phyloP scores from a whole-genome alignment of 2,888 invertebrate genomes.

The Drosophila koepferae region DNA sequence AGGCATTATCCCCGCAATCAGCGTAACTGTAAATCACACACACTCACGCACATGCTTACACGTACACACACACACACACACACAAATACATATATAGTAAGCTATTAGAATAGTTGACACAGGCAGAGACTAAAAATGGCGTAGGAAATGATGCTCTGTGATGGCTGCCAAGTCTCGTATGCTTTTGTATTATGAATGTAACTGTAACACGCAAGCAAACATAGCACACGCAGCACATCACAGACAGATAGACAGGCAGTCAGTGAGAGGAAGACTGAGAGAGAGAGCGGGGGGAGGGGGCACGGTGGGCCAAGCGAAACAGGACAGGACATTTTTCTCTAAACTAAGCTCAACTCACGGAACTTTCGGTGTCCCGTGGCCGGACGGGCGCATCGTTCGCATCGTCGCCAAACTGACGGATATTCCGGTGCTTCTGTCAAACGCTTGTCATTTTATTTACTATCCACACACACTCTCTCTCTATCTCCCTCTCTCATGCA shows the following conservation, averaged over 20 bases:
- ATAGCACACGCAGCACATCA: constrained; percentile 63
- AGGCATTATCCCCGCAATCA: constrained; percentile 77
- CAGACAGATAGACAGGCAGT: not conserved
- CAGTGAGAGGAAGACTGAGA: not conserved
- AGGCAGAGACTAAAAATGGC: constrained; percentile 58
- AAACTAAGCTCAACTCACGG: constrained; percentile 54
- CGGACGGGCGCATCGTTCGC: constrained; percentile 70
- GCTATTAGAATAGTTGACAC: constrained; percentile 75
- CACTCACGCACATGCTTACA: constrained; percentile 27
- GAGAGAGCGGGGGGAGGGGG: not conserved
- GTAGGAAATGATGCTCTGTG: constrained; percentile 77
- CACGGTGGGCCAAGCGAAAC: not conserved
- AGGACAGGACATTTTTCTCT: constrained; percentile 57
- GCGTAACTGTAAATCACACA: constrained; percentile 75
- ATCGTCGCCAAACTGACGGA: constrained; percentile 81
- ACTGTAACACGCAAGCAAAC: constrained; percentile 74
- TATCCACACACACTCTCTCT: constrained; percentile 7
- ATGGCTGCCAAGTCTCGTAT: constrained; percentile 62
- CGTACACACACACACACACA: constrained; percentile 61
- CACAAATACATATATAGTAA: constrained; percentile 11
- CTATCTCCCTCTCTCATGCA: not conserved
- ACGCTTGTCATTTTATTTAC: constrained; percentile 80
- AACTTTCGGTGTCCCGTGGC: constrained; percentile 56
- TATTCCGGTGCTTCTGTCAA: constrained; percentile 85
- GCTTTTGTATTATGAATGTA: constrained; percentile 78